phyloP scores from a whole-genome alignment of 2,113 vertebrate species.

The Cheirogaleus medius region DNA sequence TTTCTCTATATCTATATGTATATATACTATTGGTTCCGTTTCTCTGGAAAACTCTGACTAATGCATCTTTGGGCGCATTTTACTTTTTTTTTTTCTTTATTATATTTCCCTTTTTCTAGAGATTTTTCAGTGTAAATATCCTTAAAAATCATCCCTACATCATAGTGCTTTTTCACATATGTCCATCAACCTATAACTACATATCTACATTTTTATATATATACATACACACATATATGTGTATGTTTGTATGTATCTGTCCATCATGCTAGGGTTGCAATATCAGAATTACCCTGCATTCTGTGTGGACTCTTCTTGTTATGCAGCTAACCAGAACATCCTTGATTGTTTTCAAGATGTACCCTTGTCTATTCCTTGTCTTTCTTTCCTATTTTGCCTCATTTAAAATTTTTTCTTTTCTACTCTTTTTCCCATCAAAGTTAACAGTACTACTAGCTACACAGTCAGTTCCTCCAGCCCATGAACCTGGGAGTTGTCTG shows the following conservation, averaged over 20 bases:
- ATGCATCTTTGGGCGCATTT: too few relatives aligned
- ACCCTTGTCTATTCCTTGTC: not conserved
- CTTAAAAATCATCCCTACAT: constrained; percentile 3
- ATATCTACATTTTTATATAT: too few relatives aligned
- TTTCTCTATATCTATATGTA: too few relatives aligned
- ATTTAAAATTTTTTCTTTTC: not conserved
- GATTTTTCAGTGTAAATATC: not conserved
- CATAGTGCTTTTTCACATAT: not conserved
- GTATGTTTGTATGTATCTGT: not conserved
- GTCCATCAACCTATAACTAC: not conserved
- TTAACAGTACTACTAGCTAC: not conserved
- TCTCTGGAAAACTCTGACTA: too few relatives aligned
- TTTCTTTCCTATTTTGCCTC: not conserved
- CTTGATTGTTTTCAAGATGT: not conserved
- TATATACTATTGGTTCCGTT: too few relatives aligned
- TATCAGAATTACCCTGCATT: not conserved
- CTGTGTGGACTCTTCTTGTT: not conserved
- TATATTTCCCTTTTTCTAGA: not conserved
- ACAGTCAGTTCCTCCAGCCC: not conserved
- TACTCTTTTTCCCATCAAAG: not conserved
- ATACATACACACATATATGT: too few relatives aligned
- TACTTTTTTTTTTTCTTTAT: too few relatives aligned
- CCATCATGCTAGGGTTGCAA: not conserved
- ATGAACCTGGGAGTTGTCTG: not conserved
- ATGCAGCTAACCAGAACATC: not conserved